A percentile compares a stretch with the other conserved stretches of the same genome.
Evolutionary conservation across 2,888 invertebrate species (phyloP).

Genomic region (Sarcophaga subvicina): DNA sequence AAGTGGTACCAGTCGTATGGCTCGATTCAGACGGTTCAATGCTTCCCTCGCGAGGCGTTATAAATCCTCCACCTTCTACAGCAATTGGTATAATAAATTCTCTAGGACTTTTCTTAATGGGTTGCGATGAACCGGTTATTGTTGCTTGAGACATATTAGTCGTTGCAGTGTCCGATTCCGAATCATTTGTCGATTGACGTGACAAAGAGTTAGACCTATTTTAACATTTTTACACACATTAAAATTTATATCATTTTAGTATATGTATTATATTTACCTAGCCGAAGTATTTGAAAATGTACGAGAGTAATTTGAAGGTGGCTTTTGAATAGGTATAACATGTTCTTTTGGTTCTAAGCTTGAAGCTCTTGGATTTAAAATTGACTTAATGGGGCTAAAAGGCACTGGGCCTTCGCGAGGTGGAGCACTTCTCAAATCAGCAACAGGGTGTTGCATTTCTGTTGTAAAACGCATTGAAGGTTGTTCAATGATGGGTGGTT

Average conservation of each 20-base stretch:
- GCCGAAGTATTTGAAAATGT: conserved; percentile 79
- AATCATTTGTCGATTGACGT: conserved; percentile 86
- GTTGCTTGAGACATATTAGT: conserved; percentile 84
- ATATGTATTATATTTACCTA: conserved; percentile 72
- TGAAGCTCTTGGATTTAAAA: conserved; percentile 83
- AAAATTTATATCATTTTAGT: neutral
- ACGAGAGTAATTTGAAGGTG: conserved; percentile 78
- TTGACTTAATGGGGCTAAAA: conserved; percentile 78
- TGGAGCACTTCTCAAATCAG: conserved; percentile 81
- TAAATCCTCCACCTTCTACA: conserved; percentile 94
- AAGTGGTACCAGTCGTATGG: conserved; percentile 81
- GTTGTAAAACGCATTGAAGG: conserved; percentile 84
- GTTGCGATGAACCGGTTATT: conserved; percentile 83
- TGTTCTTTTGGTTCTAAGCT: conserved; percentile 86
- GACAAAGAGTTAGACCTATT: conserved; percentile 79
- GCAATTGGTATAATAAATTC: conserved; percentile 97
- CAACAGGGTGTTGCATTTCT: conserved; percentile 85
- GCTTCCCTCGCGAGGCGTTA: conserved; percentile 85
- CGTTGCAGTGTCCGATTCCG: conserved; percentile 86
- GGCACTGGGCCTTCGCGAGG: conserved; percentile 79
- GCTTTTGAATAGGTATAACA: conserved; percentile 87
- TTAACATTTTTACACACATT: neutral
- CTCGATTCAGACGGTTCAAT: conserved; percentile 88
- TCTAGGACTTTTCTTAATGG: conserved; percentile 93
- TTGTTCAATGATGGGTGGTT: conserved; percentile 79